Evolutionary conservation across 2,113 vertebrate species (phyloP).

Genomic region (Elachura formosa): DNA sequence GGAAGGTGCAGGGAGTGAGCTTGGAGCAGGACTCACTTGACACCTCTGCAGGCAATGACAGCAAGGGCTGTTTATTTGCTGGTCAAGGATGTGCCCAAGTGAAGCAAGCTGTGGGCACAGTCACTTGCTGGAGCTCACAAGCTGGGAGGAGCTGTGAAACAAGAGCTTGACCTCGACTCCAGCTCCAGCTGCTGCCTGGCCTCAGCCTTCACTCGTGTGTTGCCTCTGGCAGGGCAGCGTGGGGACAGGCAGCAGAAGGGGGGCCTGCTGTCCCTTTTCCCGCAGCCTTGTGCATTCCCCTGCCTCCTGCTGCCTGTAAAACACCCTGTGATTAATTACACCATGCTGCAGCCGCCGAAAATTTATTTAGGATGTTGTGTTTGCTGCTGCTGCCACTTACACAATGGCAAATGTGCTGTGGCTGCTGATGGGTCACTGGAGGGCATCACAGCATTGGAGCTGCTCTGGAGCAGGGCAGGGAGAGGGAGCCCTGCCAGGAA

Average conservation of each 20-base stretch:
- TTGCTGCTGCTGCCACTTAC: neutral
- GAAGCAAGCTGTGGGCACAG: neutral
- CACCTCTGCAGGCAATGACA: neutral
- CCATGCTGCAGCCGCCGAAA: neutral
- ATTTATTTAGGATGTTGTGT: neutral
- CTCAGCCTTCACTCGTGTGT: neutral
- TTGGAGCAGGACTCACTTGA: neutral
- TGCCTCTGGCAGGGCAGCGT: neutral
- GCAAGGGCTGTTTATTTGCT: neutral
- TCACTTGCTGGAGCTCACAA: fast-evolving
- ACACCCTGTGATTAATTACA: neutral
- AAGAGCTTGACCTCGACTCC: neutral
- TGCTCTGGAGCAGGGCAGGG: neutral
- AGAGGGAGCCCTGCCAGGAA: neutral
- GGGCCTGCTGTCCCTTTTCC: neutral
- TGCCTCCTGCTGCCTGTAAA: neutral
- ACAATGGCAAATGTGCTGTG: neutral
- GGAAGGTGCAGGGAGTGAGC: neutral
- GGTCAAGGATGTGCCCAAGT: neutral
- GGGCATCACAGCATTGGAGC: neutral
- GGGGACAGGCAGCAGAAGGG: neutral
- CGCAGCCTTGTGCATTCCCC: neutral
- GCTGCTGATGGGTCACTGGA: slow-evolving; percentile 6
- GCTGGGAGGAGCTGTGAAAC: neutral
- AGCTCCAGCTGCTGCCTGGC: neutral